Evolutionary conservation across 1,140 invertebrate species (phyloP).

Genomic region (Triops cancriformis): DNA sequence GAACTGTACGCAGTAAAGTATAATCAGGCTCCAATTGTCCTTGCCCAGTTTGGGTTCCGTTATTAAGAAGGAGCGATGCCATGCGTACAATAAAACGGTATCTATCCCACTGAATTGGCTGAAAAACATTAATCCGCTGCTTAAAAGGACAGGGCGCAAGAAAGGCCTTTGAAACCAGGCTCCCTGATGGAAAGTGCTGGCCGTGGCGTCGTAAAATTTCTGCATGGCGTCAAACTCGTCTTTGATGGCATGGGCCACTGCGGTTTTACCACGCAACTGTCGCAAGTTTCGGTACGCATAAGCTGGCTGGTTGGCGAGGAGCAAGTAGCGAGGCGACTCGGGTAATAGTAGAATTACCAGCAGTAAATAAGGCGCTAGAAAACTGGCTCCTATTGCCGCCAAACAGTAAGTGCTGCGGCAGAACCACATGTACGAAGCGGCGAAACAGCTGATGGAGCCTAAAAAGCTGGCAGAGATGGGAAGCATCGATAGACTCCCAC

Average conservation of each 20-base stretch:
- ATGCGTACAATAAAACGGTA: slow-evolving; percentile 27
- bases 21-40: slow-evolving; percentile 23
- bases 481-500: slow-evolving; percentile 20
- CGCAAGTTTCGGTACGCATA: neutral
- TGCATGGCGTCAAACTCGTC: slow-evolving; percentile 23
- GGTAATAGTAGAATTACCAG: slow-evolving; percentile 23
- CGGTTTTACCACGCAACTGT: slow-evolving; percentile 9
- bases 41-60: neutral
- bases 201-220: neutral
- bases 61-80: slow-evolving; percentile 7
- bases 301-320: slow-evolving; percentile 16
- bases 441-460: slow-evolving; percentile 26
- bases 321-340: slow-evolving; percentile 26
- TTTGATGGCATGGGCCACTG: neutral
- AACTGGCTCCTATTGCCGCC: slow-evolving; percentile 18
- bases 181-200: no score
- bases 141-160: slow-evolving; percentile 21
- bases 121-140: slow-evolving; percentile 28
- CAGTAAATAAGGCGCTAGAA: slow-evolving; percentile 21
- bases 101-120: slow-evolving; percentile 28
- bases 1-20: slow-evolving; percentile 28
- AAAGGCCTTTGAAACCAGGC: slow-evolving; percentile 19
- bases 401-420: neutral
- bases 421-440: slow-evolving; percentile 20
- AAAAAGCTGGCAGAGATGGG: slow-evolving; percentile 24